Conservation (phyloP, 2,113 vertebrate species). For the Notothenia coriiceps region DNA sequence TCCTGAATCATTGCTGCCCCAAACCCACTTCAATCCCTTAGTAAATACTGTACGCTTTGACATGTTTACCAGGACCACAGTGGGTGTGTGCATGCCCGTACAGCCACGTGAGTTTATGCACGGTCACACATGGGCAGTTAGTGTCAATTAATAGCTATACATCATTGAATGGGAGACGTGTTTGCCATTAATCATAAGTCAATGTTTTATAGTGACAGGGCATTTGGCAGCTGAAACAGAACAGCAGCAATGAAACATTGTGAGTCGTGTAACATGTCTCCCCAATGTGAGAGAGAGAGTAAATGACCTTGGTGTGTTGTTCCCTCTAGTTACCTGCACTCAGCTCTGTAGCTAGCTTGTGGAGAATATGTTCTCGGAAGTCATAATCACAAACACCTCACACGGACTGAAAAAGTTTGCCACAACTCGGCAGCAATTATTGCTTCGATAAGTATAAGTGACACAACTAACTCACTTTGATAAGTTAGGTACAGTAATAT, state of each 20-base stretch:
- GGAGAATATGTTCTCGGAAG: conserved; percentile 3
- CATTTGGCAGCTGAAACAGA: conserved; percentile 70
- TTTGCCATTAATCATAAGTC: conserved; percentile 71
- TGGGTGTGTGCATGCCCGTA: conserved; percentile 28
- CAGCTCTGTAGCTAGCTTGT: not conserved
- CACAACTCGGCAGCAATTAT: conserved; percentile 25
- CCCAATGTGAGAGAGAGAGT: conserved; percentile 5
- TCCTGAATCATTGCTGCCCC: conserved; percentile 77
- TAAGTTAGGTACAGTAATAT: not conserved
- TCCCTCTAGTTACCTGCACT: not conserved
- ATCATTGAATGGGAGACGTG: conserved; percentile 53
- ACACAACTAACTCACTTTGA: conserved; percentile 31
- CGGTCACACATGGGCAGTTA: conserved; percentile 60
- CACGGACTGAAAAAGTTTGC: conserved; percentile 6
- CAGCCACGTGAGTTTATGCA: conserved; percentile 47
- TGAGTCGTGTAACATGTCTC: conserved; percentile 58
- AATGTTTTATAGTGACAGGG: conserved; percentile 70
- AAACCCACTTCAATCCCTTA: conserved; percentile 71
- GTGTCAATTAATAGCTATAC: conserved; percentile 71
- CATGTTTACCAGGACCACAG: conserved; percentile 65
- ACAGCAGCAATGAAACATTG: conserved; percentile 54
- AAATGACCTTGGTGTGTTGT: conserved; percentile 7
- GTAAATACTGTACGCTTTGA: conserved; percentile 73
- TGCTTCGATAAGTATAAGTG: conserved; percentile 24
- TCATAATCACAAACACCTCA: conserved; percentile 37